These are phyloP conservation scores for Steatocranus sp. DNA, from an alignment of 2,797 vertebrate species.

Conservation along the genomic window DNA sequence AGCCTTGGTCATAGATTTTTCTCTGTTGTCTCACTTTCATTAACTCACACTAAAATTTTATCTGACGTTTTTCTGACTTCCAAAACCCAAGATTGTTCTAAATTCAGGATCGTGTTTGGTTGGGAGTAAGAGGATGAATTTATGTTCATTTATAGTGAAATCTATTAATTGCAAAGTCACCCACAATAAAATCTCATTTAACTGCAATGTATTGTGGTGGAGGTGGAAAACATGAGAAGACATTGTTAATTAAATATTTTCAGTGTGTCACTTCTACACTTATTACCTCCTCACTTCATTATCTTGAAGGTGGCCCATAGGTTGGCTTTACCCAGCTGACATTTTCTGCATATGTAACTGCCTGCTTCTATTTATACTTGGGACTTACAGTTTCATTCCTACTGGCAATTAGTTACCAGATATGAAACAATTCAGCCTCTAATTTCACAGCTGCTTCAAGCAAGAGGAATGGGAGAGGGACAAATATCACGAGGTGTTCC, in stretches of 20 bases:
- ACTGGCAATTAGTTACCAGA: constrained; percentile 52
- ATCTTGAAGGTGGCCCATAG: constrained; percentile 48
- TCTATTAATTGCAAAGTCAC: not conserved
- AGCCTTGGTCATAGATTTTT: not conserved
- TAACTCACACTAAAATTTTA: not conserved
- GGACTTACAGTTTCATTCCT: constrained; percentile 10
- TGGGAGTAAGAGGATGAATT: not conserved
- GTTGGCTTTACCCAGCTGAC: constrained; percentile 7
- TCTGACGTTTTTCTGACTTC: not conserved
- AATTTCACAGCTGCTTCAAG: constrained; percentile 39
- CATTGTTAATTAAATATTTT: constrained; percentile 66
- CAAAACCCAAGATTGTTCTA: not conserved
- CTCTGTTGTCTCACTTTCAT: not conserved
- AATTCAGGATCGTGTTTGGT: not conserved
- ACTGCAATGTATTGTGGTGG: not conserved
- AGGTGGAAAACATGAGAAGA: not conserved
- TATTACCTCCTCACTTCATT: constrained; percentile 49
- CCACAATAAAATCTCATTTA: not conserved
- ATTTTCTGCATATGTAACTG: constrained; percentile 30
- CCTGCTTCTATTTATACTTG: constrained; percentile 54
- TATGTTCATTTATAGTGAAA: not conserved
- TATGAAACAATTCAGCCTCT: constrained; percentile 37
- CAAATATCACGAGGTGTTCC: constrained; percentile 53
- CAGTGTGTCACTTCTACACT: constrained; percentile 50
- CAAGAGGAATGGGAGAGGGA: not conserved